A percentile compares a stretch with the other conserved stretches of the same genome.
phyloP scores from a whole-genome alignment of 92 coral and sea anemone genomes.

The Actinernus sp. region DNA sequence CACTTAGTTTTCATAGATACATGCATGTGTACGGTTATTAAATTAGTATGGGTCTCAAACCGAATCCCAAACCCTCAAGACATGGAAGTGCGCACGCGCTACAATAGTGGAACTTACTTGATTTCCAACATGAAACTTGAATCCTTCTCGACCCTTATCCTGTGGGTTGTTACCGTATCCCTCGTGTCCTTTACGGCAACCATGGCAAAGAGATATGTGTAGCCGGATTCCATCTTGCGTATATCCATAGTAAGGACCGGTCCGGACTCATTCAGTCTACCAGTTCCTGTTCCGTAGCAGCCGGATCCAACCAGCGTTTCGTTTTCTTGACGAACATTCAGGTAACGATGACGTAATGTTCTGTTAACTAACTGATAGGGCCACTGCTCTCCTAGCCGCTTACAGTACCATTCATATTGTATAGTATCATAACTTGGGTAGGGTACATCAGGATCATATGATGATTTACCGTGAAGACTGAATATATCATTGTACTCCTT shows the following conservation, averaged over 20 bases:
- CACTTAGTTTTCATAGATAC: no score
- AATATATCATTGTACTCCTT: conserved; percentile 40
- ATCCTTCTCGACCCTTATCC: conserved; percentile 16
- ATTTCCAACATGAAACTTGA: conserved; percentile 23
- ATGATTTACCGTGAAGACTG: conserved; percentile 37
- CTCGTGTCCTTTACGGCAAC: conserved; percentile 39
- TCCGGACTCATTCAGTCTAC: conserved; percentile 39
- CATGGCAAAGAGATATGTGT: conserved; percentile 35
- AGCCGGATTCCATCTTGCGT: conserved; percentile 25
- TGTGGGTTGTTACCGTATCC: conserved; percentile 2
- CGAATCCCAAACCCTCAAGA: no score
- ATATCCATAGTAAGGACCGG: conserved; percentile 29
- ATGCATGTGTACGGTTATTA: no score
- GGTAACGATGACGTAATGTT: conserved; percentile 2
- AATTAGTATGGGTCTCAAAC: no score
- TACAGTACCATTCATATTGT: conserved; percentile 64
- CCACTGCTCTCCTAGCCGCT: conserved; percentile 29
- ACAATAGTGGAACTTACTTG: no score
- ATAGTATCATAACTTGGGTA: conserved; percentile 13
- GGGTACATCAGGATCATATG: conserved; percentile 43
- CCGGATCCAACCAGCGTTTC: conserved; percentile 12
- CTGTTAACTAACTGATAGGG: not conserved
- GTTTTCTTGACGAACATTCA: conserved; percentile 3
- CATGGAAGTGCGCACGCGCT: no score
- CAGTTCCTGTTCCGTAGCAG: conserved; percentile 72